Evolutionary conservation across 2,797 vertebrate genomes (phyloP).

Genomic region (Hyperoplus lanceolatus): DNA sequence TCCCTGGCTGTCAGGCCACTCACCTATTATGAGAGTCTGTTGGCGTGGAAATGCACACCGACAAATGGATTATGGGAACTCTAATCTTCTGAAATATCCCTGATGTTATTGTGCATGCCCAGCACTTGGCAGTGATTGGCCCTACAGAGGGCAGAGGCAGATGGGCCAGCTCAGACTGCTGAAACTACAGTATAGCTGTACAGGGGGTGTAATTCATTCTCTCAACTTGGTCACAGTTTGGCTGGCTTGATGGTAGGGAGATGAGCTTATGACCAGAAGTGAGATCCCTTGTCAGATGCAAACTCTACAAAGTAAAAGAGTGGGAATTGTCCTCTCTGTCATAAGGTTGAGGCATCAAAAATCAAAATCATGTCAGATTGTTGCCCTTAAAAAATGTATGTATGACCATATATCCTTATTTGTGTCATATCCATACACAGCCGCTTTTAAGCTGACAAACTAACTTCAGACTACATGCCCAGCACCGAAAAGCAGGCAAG

Average conservation of each 20-base stretch:
- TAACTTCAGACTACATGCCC: too few species aligned
- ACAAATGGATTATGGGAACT: slow-evolving; percentile 54
- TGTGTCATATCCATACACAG: too few species aligned
- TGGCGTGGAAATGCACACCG: slow-evolving; percentile 32
- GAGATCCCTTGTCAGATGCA: not conserved
- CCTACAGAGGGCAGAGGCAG: slow-evolving; percentile 45
- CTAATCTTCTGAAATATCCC: slow-evolving; percentile 49
- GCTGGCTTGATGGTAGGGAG: not conserved
- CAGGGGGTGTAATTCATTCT: not conserved
- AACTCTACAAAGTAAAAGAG: slow-evolving; percentile 1
- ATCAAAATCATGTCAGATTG: too few species aligned
- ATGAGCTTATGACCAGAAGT: not conserved
- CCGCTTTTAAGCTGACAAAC: too few species aligned
- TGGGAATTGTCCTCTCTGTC: not conserved
- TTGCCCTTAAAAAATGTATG: too few species aligned
- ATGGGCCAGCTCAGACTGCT: slow-evolving; percentile 43
- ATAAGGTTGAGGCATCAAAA: not conserved
- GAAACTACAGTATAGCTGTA: slow-evolving; percentile 4
- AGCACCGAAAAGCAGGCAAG: too few species aligned
- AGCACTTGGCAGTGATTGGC: slow-evolving; percentile 7
- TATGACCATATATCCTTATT: too few species aligned
- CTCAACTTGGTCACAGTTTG: slow-evolving; percentile 10
- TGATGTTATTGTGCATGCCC: slow-evolving; percentile 42
- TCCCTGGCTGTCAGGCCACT: slow-evolving; percentile 31
- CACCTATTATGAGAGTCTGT: slow-evolving; percentile 43